A percentile compares a stretch with the other conserved stretches of the same genome.
phyloP scores from a whole-genome alignment of 2,888 invertebrate genomes.

The Eupithecia subfuscata region DNA sequence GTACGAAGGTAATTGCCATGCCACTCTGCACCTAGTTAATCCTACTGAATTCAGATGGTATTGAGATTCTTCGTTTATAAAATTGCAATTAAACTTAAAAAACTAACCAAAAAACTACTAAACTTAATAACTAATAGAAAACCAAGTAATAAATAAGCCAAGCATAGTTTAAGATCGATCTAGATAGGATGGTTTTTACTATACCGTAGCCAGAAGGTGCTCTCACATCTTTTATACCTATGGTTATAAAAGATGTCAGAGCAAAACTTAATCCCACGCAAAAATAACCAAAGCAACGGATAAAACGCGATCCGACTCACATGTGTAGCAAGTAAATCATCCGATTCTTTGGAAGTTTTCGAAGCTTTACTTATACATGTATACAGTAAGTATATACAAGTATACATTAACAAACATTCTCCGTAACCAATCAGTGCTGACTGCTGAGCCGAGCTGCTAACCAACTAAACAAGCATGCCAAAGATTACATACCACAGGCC shows the following conservation, averaged over 20 bases:
- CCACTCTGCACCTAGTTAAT: slow-evolving; percentile 59
- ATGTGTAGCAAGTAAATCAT: slow-evolving; percentile 4
- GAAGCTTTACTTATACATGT: neutral
- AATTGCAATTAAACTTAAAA: neutral
- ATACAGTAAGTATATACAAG: slow-evolving; percentile 15
- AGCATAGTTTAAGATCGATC: neutral
- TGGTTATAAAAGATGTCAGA: neutral
- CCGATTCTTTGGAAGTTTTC: neutral
- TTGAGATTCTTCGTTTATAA: neutral
- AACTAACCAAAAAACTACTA: too few relatives aligned
- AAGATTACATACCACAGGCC: slow-evolving; percentile 46
- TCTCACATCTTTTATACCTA: neutral
- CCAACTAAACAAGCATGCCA: slow-evolving; percentile 56
- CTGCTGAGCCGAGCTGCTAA: slow-evolving; percentile 49
- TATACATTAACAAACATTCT: slow-evolving; percentile 44
- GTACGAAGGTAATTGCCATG: slow-evolving; percentile 60
- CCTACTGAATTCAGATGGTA: slow-evolving; percentile 39
- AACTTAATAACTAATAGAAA: neutral
- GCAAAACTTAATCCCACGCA: neutral
- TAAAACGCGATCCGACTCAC: neutral
- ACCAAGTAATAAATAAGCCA: neutral
- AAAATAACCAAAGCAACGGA: neutral
- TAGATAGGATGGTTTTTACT: neutral
- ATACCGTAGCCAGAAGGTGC: neutral
- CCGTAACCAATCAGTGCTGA: slow-evolving; percentile 54